Evolutionary conservation across 2,797 vertebrate species (phyloP), one percentile per base, ranked within the genome.

Genomic region (Gephyroberyx darwinii): DNA sequence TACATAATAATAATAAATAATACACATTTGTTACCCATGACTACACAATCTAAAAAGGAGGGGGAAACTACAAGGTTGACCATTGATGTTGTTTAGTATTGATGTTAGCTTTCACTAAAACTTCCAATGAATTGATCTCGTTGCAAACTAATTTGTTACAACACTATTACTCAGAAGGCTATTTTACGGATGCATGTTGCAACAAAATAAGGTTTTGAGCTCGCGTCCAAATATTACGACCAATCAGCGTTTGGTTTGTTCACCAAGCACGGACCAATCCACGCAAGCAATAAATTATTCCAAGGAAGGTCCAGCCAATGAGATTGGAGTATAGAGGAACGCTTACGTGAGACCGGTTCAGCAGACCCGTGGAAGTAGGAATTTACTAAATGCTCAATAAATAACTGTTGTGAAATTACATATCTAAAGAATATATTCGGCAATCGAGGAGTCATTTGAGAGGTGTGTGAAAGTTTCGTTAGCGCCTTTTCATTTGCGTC

Each of bases 301-400:
- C 64, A 68, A 0, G 63, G 0, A 3, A 7, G 30, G 1, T 20
- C 57, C 51, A 79, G 39, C 89, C 86, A 91, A 89, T 90, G 16
- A 52, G 6, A 43, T 30, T 8, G 1, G 0, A 22, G 5, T 14
- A 61, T 5, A 65, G 8, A 39, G 5, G 2, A 31, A 2, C 8
- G 16, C 54, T 3, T 26, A n/a, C 2, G 37, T 53, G 20, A 53
- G 51, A 13, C 12, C 51, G 20, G 51, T 22, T 17, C n/a, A n/a
- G 48, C 48, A 20, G 17, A 50, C n/a, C 48, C 19, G 3, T 50
- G 19, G 20, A 3, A 4, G 39, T 12, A 69, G 69, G 13, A 17
- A 63, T 71, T 65, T 84, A 70, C 80, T 86, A 74, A 58, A 17
- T n/a, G n/a, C 20, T 41, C 20, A 6, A 10, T 2, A 1, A 2